A percentile compares a stretch with the other conserved stretches of the same genome.
phyloP scores from a whole-genome alignment of 2,888 invertebrate species.

The Eledone cirrhosa region DNA sequence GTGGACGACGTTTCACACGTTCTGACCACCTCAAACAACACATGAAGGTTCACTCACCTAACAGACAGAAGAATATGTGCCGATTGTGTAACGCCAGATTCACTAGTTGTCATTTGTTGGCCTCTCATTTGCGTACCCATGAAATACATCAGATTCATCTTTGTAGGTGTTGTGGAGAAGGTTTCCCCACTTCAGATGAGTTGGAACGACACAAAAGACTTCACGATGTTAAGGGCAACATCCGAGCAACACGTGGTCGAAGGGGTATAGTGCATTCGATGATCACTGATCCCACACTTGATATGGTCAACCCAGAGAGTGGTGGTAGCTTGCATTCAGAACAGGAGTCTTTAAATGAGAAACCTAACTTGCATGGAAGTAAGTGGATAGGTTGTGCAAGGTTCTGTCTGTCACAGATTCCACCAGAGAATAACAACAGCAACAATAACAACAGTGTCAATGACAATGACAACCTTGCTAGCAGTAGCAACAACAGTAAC shows the following conservation, averaged over 20 bases:
- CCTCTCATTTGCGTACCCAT: conserved; percentile 11
- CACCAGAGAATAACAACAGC: background rate
- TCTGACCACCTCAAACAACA: conserved; percentile 58
- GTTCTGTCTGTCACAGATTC: background rate
- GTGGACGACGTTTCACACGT: conserved; percentile 51
- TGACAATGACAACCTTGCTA: background rate
- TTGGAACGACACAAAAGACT: conserved; percentile 23
- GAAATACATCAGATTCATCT: conserved; percentile 12
- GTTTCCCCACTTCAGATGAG: conserved; percentile 10
- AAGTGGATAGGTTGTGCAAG: conserved; percentile 26
- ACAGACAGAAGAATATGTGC: conserved; percentile 28
- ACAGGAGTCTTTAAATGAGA: background rate
- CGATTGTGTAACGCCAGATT: conserved; percentile 19
- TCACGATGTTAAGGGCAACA: conserved; percentile 9
- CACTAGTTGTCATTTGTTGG: background rate
- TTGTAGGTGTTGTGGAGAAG: conserved; percentile 28
- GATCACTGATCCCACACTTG: background rate
- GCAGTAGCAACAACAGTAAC: background rate
- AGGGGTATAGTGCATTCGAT: background rate
- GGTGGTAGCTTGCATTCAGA: background rate
- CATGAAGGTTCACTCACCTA: conserved; percentile 49
- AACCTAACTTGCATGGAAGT: conserved; percentile 17
- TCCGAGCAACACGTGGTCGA: background rate
- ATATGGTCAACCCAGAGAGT: background rate
- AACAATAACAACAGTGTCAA: background rate